Evolutionary conservation across 2,797 vertebrate genomes (phyloP), one percentile per base, ranked within the genome.

Genomic region (Tarsius wallacei): DNA sequence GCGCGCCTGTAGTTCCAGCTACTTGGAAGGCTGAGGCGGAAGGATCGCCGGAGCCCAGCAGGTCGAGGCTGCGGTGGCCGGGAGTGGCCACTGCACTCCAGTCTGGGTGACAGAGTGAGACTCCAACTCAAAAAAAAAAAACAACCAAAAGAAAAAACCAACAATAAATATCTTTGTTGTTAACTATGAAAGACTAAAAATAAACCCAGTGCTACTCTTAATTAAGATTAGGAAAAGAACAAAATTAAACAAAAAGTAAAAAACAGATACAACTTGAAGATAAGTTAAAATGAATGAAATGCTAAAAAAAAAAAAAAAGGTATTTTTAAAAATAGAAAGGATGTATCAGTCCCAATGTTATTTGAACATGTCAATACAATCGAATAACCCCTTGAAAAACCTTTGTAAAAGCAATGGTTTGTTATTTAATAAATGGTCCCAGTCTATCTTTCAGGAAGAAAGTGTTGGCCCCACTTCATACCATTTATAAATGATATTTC

Each of bases 191-290:
- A 92, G 80, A 68, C 70, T 90, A 66, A 83, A 74, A 78, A 64
- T 61, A 88, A 87, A 70, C 15, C 51, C 17, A 87, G 33, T 74
- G 53, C 61, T 33, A 74, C 12, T n/a, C 86, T 93, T 81, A 90
- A 93, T 55, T 74, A 76, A 70, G 22, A 70, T n/a, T 77, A 94
- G 63, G 33, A 85, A 94, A 92, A 73, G 53, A 64, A 77, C n/a
- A 84, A 86, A 92, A 86, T 49, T 15, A 28, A 78, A 83, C 31
- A 68, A 68, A 47, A 71, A 36, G 31, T 80, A 64, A 61, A 77
- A 86, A 68, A 81, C 22, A 5, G 17, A 53, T 49, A 8, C 7
- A 80, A 91, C 68, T 78, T 36, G 87, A 77, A 70, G 91, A 16
- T 49, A 88, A 55, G 15, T 68, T 84, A 36, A 91, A 78, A 55